phyloP scores from a whole-genome alignment of 2,797 vertebrate species.

The Chromobotia macracanthus region DNA sequence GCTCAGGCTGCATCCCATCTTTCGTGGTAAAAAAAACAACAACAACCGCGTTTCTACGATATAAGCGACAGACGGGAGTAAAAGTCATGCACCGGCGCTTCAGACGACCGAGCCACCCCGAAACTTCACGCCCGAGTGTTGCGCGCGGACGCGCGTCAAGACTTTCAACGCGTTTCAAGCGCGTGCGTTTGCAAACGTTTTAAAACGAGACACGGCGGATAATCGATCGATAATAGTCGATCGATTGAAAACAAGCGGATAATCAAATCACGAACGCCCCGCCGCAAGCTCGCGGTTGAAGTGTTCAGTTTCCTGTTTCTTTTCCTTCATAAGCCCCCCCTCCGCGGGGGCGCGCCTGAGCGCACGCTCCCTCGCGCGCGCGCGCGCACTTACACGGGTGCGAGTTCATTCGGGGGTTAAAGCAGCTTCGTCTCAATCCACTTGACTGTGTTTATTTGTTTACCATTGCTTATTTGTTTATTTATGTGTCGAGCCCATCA shows the following conservation, averaged over 20 bases:
- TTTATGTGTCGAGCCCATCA: too few species aligned
- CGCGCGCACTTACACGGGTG: not conserved
- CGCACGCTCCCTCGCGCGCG: not conserved
- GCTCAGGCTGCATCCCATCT: conserved; percentile 97
- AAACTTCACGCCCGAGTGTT: conserved; percentile 36
- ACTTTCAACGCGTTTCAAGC: not conserved
- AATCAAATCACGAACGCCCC: not conserved
- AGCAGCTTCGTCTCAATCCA: too few species aligned
- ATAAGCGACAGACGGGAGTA: conserved; percentile 28
- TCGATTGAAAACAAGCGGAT: not conserved
- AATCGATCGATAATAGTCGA: too few species aligned
- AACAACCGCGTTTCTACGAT: conserved; percentile 46
- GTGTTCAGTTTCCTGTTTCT: conserved; percentile 59
- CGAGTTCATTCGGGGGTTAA: not conserved
- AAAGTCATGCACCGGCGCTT: conserved; percentile 28
- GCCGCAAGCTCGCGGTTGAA: not conserved
- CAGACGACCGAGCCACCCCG: conserved; percentile 25
- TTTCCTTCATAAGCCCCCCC: conserved; percentile 38
- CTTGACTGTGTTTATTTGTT: too few species aligned
- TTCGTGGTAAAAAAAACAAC: too few species aligned
- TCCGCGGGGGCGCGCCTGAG: conserved; percentile 17
- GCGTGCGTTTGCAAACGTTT: too few species aligned
- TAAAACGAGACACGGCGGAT: too few species aligned
- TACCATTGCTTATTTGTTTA: too few species aligned
- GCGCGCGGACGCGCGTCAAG: conserved; percentile 72